phyloP scores from a whole-genome alignment of 2,888 invertebrate genomes.

The Drosophila formosana region DNA sequence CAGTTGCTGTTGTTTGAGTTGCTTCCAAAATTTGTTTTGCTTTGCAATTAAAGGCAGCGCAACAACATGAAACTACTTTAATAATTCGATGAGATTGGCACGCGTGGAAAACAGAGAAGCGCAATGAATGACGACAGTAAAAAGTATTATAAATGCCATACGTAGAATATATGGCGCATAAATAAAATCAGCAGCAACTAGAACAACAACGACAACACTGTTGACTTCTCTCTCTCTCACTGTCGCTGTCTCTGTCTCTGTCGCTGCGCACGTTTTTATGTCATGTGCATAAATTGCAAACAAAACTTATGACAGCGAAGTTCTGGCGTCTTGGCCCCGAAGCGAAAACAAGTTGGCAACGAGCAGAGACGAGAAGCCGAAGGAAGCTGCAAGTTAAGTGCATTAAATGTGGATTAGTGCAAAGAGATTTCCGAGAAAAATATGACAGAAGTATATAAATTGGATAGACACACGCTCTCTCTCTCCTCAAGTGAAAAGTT shows the following conservation, averaged over 20 bases:
- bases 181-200: conserved; percentile 34
- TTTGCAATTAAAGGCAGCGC: conserved; percentile 25
- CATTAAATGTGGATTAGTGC: conserved; percentile 67
- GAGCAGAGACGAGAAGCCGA: neutral
- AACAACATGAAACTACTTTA: neutral
- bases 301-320: conserved; percentile 50
- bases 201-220: conserved; percentile 11
- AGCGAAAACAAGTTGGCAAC: conserved; percentile 41
- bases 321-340: no score
- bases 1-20: conserved; percentile 1
- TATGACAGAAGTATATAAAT: conserved; percentile 21
- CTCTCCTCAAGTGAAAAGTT: conserved; percentile 26
- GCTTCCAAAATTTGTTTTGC: conserved; percentile 29
- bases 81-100: conserved; percentile 17
- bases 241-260: conserved; percentile 3
- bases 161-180: conserved; percentile 25
- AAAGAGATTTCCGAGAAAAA: conserved; percentile 33
- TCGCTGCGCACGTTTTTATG: conserved; percentile 71
- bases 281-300: conserved; percentile 73
- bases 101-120: conserved; percentile 8
- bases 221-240: conserved; percentile 4
- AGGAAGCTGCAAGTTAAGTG: conserved; percentile 44
- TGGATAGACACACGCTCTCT: neutral
- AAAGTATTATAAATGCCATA: conserved; percentile 39
- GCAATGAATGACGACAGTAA: conserved; percentile 45